Evolutionary conservation across 2,797 vertebrate genomes (phyloP), one percentile per base, ranked within the genome.

Genomic region (Adrianichthys oophorus): DNA sequence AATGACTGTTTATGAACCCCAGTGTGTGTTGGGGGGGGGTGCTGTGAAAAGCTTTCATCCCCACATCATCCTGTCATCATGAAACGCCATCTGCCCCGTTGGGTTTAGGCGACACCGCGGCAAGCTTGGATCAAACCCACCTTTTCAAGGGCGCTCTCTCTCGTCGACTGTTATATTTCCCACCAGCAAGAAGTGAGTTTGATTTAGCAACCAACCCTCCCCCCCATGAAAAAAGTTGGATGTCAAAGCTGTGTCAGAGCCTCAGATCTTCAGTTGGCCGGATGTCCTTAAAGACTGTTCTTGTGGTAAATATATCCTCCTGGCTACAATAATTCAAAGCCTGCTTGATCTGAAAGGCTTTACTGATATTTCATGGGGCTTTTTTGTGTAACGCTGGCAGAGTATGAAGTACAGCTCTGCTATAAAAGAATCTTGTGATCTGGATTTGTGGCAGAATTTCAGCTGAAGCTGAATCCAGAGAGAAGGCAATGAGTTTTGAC

Each of bases 341-440:
- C 32, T 29, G 26, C 26, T 57, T 21, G 46, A 49, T 26, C 52
- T 47, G 16, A 68, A 71, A 48, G 41, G 46, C 21, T 65, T 61
- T 26, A 15, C 26, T 60, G 41, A 44, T 44, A 52, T 58, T 59
- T 56, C 48, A 48, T 24, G 8, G 21, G 42, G 45, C 5, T 4
- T 18, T 62, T 21, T 62, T 75, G 19, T 62, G 24, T 16, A 24
- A 56, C 65, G 56, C 56, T 41, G 48, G 41, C 53, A 29, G 42
- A 17, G 51, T 52, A 29, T 51, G 50, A 41, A 62, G 32, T 40
- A 6, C 15, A 47, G 43, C 62, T 67, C 45, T 65, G 62, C 52
- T 72, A 58, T 53, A 49, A 62, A 52, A 43, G 52, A 69, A 42
- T 51, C 37, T 7, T 55, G 63, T 57, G 58, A 78, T 61, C 64